Conservation (phyloP, 2,113 vertebrate genomes). For the Python bivittatus region DNA sequence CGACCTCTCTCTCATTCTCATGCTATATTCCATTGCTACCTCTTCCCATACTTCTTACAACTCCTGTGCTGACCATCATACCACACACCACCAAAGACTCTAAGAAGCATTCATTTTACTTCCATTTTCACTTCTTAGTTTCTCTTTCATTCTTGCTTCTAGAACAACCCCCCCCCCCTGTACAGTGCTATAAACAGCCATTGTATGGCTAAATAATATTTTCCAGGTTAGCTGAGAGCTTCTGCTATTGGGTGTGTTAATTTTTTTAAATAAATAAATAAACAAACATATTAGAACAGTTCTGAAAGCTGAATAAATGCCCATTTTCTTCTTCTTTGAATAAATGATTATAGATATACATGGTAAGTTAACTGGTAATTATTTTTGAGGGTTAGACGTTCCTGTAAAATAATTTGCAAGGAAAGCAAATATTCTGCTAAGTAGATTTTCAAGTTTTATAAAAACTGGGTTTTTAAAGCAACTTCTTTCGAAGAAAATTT, state of each 20-base stretch:
- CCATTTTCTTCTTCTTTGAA: background rate
- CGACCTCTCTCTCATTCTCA: background rate
- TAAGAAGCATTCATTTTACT: background rate
- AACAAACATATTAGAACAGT: background rate
- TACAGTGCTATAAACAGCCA: background rate
- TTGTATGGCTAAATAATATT: background rate
- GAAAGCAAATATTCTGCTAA: background rate
- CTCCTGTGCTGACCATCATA: background rate
- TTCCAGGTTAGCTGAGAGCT: background rate
- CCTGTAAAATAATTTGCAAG: background rate
- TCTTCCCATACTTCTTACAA: background rate
- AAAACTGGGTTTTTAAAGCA: background rate
- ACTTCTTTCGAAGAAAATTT: background rate
- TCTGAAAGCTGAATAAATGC: background rate
- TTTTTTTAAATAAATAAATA: background rate
- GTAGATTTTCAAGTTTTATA: background rate
- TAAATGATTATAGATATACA: background rate
- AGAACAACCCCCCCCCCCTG: background rate
- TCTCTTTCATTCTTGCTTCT: background rate
- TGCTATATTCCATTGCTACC: background rate
- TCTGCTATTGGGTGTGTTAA: background rate
- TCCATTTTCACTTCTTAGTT: background rate
- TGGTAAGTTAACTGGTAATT: background rate
- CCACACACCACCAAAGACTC: background rate
- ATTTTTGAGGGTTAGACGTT: background rate